Evolutionary conservation across 1,140 invertebrate species (phyloP).

Genomic region (Ips nitidus): DNA sequence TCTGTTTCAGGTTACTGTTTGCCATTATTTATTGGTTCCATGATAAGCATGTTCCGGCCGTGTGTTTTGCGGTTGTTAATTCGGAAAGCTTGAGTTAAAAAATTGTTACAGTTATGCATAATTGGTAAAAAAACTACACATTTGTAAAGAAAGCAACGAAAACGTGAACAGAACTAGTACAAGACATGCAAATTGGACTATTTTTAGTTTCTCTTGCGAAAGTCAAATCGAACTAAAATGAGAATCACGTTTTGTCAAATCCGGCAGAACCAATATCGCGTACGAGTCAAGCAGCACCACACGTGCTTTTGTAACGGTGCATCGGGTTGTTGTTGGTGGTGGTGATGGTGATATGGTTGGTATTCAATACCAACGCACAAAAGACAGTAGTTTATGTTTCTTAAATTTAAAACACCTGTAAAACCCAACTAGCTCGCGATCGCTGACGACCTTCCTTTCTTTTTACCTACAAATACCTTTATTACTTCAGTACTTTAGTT

Average conservation of each 20-base stretch:
- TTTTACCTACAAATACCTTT: slow-evolving; percentile 24
- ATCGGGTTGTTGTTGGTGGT: background rate
- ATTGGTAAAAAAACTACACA: too few species aligned
- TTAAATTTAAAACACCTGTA: slow-evolving; percentile 8
- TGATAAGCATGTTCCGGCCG: too few species aligned
- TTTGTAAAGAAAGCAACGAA: background rate
- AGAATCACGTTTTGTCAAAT: background rate
- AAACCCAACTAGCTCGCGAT: slow-evolving; percentile 2
- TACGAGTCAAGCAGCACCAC: background rate
- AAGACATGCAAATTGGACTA: background rate
- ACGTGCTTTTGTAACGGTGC: slow-evolving; percentile 10
- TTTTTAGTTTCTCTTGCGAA: slow-evolving; percentile 6
- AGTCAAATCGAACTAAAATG: background rate
- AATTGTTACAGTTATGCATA: too few species aligned
- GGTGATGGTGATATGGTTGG: background rate
- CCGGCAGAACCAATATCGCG: background rate
- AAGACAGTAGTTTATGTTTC: slow-evolving; percentile 4
- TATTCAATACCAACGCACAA: slow-evolving; percentile 2
- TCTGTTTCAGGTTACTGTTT: too few species aligned
- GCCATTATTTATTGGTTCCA: too few species aligned
- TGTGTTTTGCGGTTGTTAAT: too few species aligned
- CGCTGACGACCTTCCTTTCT: slow-evolving; percentile 18
- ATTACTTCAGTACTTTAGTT: background rate
- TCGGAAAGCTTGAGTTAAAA: too few species aligned
- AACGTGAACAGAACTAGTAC: background rate